A percentile compares a stretch with the other conserved stretches of the same genome.
These are phyloP conservation scores for Drosophila prolongata DNA, from an alignment of 2,888 invertebrate species.

Conservation along the genomic window DNA sequence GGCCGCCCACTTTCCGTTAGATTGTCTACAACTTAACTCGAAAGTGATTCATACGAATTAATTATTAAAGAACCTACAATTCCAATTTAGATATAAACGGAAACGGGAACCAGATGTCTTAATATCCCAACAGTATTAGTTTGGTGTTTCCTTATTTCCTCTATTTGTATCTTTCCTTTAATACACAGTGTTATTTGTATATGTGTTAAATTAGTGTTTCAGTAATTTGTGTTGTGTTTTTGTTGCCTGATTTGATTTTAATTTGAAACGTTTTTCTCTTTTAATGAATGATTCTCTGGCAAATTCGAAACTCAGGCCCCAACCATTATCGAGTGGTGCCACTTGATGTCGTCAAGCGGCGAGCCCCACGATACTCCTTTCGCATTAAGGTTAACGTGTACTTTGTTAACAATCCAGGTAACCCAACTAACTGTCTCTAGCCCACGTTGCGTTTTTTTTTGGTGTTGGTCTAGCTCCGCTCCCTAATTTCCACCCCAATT, in stretches of 20 bases:
- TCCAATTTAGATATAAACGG: neutral
- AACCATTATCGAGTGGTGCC: conserved; percentile 86
- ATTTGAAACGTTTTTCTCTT: conserved; percentile 60
- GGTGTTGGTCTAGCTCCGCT: conserved; percentile 40
- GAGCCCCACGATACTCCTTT: conserved; percentile 83
- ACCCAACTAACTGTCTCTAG: conserved; percentile 67
- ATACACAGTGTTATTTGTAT: conserved; percentile 18
- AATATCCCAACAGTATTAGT: neutral
- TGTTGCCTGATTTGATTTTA: conserved; percentile 45
- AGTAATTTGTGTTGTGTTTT: conserved; percentile 34
- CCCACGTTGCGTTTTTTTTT: conserved; percentile 16
- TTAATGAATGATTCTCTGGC: conserved; percentile 39
- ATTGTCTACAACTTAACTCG: neutral
- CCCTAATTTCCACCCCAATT: conserved; percentile 1
- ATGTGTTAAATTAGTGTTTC: conserved; percentile 15
- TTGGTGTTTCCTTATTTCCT: conserved; percentile 1
- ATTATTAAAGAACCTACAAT: no score
- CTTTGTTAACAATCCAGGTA: conserved; percentile 83
- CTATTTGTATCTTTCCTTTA: neutral
- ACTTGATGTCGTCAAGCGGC: conserved; percentile 85
- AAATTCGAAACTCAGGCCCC: conserved; percentile 71
- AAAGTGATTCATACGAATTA: conserved; percentile 3
- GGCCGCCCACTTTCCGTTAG: neutral
- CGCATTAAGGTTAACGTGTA: conserved; percentile 83
- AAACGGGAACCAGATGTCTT: neutral